Percentiles rank a stretch among this genome's conserved stretches.
These are phyloP conservation scores for Pardosa pseudoannulata DNA, from an alignment of 2,888 invertebrate species.

Conservation along the genomic window DNA sequence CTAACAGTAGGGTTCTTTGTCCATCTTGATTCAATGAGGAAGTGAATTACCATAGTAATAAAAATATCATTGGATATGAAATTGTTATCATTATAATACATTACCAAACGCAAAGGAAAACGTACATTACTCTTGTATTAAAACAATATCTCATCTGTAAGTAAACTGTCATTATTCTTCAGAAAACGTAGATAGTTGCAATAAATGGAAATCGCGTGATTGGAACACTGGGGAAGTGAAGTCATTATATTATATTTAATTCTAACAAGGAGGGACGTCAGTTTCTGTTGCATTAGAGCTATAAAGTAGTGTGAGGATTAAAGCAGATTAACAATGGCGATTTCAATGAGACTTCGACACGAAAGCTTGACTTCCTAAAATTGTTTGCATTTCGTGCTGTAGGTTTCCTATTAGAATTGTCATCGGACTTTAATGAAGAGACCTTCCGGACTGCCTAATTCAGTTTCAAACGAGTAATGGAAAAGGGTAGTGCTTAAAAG, in stretches of 20 bases:
- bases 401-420: background rate
- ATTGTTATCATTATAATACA: too few species aligned
- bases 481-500: background rate
- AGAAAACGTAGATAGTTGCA: background rate
- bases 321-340: slow-evolving; percentile 24
- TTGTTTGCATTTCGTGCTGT: background rate
- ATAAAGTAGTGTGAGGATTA: slow-evolving; percentile 42
- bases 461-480: background rate
- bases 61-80: too few species aligned
- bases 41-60: too few species aligned
- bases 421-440: background rate
- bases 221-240: slow-evolving; percentile 15
- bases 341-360: slow-evolving; percentile 7
- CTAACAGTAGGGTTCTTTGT: too few species aligned
- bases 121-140: background rate
- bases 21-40: too few species aligned
- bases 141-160: background rate
- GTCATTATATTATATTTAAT: slow-evolving; percentile 8
- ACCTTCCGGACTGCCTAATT: background rate
- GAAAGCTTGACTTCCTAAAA: background rate
- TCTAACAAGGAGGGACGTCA: slow-evolving; percentile 29
- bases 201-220: slow-evolving; percentile 2
- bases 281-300: slow-evolving; percentile 30
- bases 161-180: background rate
- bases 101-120: too few species aligned